Base-by-base conservation (phyloP, 2,888 invertebrate genomes). In the Netelia inedita region DNA sequence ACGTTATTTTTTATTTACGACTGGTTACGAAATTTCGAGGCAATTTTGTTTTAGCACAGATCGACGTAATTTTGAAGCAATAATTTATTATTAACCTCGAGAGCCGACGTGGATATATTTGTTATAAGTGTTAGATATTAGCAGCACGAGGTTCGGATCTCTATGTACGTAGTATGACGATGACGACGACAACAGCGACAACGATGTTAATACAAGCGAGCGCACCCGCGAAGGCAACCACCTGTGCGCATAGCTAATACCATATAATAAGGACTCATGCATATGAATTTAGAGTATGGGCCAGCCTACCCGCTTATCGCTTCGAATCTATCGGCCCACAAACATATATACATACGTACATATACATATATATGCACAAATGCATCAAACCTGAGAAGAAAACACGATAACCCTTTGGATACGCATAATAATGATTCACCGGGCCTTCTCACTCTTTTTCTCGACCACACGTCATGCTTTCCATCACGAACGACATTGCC, bases 191-290 rank as follows among this genome's bases (percentile, higher is more conserved):
- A 10, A 46, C 50, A 16, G 55, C 69, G 35, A 68, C 46, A 14
- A 35, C 11, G 53, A 75, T 53, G 71, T 69, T 57, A 46, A 75
- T 72, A 46, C 63, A 76, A 75, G 72, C 61, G 72, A 55, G 63
- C 55, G 55, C 72, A 82, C 84, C 89, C 89, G 88, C 85, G 85
- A 88, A 91, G 88, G 90, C 91, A 92, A 91, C 92, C 93, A 93
- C 93, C 93, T 93, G 93, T 93, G 92, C 91, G 92, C 93, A 92
- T 92, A 93, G 89, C 90, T 93, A 92, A 93, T 93, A 90, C 91
- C 90, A 92, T 92, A 93, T 93, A 93, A 93, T 93, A 93, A 93
- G 90, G 88, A 87, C 91, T 91, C 91, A 91, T 91, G 90, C 91
- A 91, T 93, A 93, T 92, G 93, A 93, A 93, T 93, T 91, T 89